phyloP scores from a whole-genome alignment of 2,888 invertebrate genomes.

The Ephialtes manifestator region DNA sequence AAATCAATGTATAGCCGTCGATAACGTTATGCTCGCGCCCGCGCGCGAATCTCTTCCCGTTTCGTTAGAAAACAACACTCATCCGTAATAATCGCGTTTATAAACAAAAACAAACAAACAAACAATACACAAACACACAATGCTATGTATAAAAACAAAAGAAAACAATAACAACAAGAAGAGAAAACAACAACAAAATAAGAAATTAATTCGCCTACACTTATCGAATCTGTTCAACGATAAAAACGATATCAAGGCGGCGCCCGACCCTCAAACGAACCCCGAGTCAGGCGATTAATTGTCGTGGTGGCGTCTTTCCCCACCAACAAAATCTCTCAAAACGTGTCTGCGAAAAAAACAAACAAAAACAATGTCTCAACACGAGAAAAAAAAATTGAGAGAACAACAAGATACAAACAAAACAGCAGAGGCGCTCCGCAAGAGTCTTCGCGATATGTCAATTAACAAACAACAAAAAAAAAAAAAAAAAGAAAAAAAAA shows the following conservation, averaged over 20 bases:
- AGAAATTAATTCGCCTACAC: slow-evolving; percentile 61
- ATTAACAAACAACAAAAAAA: slow-evolving; percentile 69
- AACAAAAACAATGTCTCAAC: slow-evolving; percentile 8
- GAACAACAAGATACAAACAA: slow-evolving; percentile 27
- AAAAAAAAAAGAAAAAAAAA: no score
- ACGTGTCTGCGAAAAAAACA: slow-evolving; percentile 42
- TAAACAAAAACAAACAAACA: slow-evolving; percentile 42
- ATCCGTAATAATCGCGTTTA: slow-evolving; percentile 64
- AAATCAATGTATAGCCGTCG: slow-evolving; percentile 58
- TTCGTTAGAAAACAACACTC: slow-evolving; percentile 58
- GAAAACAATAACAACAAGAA: slow-evolving; percentile 8
- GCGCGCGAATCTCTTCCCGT: slow-evolving; percentile 70
- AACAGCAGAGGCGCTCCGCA: slow-evolving; percentile 55
- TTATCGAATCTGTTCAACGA: slow-evolving; percentile 66
- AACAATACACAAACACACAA: slow-evolving; percentile 38
- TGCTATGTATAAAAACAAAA: slow-evolving; percentile 28
- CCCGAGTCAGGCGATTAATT: slow-evolving; percentile 42
- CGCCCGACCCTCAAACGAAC: slow-evolving; percentile 61
- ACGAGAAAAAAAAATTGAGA: slow-evolving; percentile 18
- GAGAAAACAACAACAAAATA: slow-evolving; percentile 8
- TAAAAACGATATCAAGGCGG: slow-evolving; percentile 66
- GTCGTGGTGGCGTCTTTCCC: no score
- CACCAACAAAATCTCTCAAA: background rate
- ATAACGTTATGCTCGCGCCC: slow-evolving; percentile 49
- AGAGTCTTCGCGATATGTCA: slow-evolving; percentile 83